Conservation (phyloP, 2,113 vertebrate genomes). For the Eurystomus gularis region DNA sequence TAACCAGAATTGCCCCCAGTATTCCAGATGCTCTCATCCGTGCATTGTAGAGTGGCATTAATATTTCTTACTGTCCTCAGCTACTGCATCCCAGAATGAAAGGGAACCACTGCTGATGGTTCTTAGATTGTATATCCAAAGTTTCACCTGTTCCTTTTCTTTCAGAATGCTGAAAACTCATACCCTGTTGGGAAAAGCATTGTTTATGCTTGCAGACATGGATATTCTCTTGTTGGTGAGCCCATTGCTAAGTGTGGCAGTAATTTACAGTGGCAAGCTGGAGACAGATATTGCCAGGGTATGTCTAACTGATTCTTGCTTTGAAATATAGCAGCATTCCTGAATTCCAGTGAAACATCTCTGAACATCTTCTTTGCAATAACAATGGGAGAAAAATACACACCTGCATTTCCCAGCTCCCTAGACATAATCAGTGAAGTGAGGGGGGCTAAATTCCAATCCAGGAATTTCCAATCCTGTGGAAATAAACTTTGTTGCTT, state of each 20-base stretch:
- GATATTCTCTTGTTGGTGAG: constrained; percentile 80
- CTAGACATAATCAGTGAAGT: not conserved
- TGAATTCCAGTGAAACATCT: not conserved
- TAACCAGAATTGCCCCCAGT: not conserved
- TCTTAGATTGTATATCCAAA: not conserved
- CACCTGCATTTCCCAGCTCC: not conserved
- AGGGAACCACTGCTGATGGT: not conserved
- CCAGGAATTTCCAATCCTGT: not conserved
- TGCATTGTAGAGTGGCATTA: not conserved
- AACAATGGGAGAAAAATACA: not conserved
- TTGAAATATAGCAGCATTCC: not conserved
- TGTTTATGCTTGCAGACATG: constrained; percentile 81
- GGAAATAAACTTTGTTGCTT: not conserved
- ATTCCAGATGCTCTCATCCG: not conserved
- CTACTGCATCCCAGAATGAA: not conserved
- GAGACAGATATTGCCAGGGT: constrained; percentile 81
- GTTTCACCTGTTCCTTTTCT: not conserved
- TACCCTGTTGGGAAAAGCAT: constrained; percentile 82
- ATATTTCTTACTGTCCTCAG: not conserved
- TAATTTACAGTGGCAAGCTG: constrained; percentile 78
- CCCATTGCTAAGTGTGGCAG: constrained; percentile 79
- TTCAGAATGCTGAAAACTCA: constrained; percentile 62
- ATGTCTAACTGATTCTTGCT: constrained; percentile 39
- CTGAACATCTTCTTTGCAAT: not conserved
- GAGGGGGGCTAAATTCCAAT: not conserved